Percentiles rank a stretch among this genome's conserved stretches.
phyloP scores from a whole-genome alignment of 1,140 invertebrate genomes.

The Drosophila equinoxialis region DNA sequence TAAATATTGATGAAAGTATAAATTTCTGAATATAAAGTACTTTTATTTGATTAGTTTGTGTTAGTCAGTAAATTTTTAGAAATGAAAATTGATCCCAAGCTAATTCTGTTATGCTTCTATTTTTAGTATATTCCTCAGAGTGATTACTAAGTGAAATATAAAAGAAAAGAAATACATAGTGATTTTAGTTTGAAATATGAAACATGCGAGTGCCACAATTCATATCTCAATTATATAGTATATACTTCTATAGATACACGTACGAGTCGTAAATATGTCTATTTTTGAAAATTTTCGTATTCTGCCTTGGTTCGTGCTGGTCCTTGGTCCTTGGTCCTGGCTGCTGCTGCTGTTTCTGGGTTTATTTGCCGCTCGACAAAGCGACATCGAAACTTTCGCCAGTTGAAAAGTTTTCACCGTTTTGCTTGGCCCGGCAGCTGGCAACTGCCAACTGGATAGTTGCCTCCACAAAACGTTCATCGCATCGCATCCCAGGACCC shows the following conservation, averaged over 20 bases:
- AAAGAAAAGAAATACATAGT: too few species aligned
- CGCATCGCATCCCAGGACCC: not conserved
- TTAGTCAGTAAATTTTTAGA: too few species aligned
- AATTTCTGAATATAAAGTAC: too few species aligned
- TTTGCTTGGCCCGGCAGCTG: conserved; percentile 46
- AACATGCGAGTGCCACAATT: too few species aligned
- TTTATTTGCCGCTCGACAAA: conserved; percentile 59
- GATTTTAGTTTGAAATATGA: too few species aligned
- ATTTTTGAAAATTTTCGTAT: conserved; percentile 5
- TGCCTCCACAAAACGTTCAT: conserved; percentile 15
- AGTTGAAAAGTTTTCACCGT: conserved; percentile 66
- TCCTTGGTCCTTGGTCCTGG: not conserved
- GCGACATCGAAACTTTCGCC: conserved; percentile 58
- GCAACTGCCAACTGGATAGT: conserved; percentile 17
- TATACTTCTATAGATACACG: conserved; percentile 32
- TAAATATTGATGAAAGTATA: too few species aligned
- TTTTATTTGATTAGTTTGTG: too few species aligned
- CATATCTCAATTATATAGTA: not conserved
- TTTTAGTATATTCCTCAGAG: too few species aligned
- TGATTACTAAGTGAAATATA: too few species aligned
- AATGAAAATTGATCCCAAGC: too few species aligned
- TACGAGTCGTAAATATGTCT: conserved; percentile 51
- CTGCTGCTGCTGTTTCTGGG: conserved; percentile 3
- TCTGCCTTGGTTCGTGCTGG: conserved; percentile 2
- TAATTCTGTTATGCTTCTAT: too few species aligned